A percentile compares a stretch with the other conserved stretches of the same genome.
phyloP scores from a whole-genome alignment of 2,797 vertebrate species.

The Smutsia gigantea region DNA sequence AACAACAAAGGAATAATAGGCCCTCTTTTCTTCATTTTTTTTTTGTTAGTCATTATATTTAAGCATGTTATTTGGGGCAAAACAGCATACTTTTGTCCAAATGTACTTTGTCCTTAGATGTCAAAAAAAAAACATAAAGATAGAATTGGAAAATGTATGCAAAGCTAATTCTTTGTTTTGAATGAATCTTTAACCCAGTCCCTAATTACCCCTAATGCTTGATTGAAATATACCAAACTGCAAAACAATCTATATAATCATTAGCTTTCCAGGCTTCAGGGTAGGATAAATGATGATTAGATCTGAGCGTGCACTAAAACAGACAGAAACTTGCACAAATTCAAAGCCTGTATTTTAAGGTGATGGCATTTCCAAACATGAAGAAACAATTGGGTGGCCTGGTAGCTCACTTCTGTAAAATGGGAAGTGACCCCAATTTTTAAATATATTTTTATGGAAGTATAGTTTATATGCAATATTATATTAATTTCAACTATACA shows the following conservation, averaged over 20 bases:
- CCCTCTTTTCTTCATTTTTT: not conserved
- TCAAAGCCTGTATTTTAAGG: conserved; percentile 51
- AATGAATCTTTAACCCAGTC: conserved; percentile 69
- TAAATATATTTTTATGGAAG: no score
- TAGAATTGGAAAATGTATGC: not conserved
- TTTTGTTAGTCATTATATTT: not conserved
- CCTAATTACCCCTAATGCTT: conserved; percentile 82
- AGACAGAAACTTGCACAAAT: conserved; percentile 60
- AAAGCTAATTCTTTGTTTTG: conserved; percentile 65
- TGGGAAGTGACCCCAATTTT: not conserved
- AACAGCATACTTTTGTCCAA: conserved; percentile 59
- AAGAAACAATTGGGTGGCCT: conserved; percentile 49
- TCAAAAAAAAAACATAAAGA: conserved; percentile 45
- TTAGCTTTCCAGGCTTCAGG: conserved; percentile 80
- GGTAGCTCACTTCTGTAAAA: conserved; percentile 57
- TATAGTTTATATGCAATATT: no score
- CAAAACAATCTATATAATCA: conserved; percentile 80
- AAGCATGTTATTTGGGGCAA: not conserved
- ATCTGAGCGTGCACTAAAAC: conserved; percentile 73
- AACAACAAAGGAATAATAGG: not conserved
- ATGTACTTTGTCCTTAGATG: conserved; percentile 59
- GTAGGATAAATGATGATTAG: conserved; percentile 81
- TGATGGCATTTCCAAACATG: conserved; percentile 57
- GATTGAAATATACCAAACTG: conserved; percentile 79
- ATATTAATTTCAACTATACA: no score